Conservation (phyloP, 23 tunicate species). For the Aplidium turbinatum region DNA sequence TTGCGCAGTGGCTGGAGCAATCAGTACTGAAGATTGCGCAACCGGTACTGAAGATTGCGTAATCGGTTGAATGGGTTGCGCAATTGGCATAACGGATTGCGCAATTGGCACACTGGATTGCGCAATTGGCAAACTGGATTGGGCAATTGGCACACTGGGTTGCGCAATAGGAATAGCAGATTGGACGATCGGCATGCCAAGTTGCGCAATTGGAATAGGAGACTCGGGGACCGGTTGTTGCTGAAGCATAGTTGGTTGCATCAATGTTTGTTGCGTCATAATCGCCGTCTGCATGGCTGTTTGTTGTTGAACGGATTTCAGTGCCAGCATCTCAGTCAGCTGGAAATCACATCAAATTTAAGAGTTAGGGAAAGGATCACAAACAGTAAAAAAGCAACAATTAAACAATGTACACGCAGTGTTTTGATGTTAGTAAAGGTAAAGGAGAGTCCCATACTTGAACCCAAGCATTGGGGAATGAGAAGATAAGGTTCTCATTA, state of each 20-base stretch:
- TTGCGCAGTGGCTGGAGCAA: no score
- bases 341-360: not conserved
- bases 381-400: no score
- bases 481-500: no score
- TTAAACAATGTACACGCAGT: no score
- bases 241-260: not conserved
- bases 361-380: not conserved
- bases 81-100: not conserved
- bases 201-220: not conserved
- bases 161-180: not conserved
- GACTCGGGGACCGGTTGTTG: not conserved
- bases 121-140: not conserved
- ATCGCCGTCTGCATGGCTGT: not conserved
- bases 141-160: not conserved
- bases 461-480: no score
- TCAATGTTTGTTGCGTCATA: not conserved
- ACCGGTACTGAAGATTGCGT: no score
- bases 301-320: constrained; percentile 10
- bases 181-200: not conserved
- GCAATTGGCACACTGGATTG: not conserved
- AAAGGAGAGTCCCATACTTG: no score
- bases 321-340: constrained; percentile 29
- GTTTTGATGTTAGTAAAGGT: no score
- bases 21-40: no score
- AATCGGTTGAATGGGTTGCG: no score